phyloP scores from a whole-genome alignment of 2,888 invertebrate species.

The Hirtodrosophila cameraria region DNA sequence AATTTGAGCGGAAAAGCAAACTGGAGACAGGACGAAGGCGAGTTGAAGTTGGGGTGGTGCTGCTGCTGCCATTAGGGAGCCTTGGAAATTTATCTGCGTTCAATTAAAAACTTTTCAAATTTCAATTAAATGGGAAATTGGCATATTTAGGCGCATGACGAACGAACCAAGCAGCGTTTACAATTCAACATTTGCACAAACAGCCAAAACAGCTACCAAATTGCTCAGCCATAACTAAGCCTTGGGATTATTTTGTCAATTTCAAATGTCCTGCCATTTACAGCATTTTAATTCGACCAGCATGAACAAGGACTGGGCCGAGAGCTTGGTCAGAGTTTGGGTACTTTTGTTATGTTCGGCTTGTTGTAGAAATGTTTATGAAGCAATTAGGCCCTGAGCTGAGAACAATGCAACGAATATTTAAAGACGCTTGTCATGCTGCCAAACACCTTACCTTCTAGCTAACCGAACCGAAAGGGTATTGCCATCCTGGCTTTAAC shows the following conservation, averaged over 20 bases:
- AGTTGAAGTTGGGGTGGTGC: constrained; percentile 1
- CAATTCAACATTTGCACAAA: constrained; percentile 30
- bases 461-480: constrained; percentile 42
- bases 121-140: constrained; percentile 80
- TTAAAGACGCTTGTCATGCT: constrained; percentile 58
- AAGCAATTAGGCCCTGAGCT: constrained; percentile 79
- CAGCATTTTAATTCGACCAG: constrained; percentile 69
- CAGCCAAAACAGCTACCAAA: constrained; percentile 36
- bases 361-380: constrained; percentile 78
- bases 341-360: constrained; percentile 60
- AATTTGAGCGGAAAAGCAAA: constrained; percentile 22
- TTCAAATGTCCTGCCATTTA: constrained; percentile 80
- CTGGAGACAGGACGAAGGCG: neutral
- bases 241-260: constrained; percentile 79
- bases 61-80: constrained; percentile 40
- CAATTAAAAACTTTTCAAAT: constrained; percentile 82
- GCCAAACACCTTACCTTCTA: constrained; percentile 45
- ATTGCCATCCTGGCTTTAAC: constrained; percentile 49
- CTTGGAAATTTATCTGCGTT: constrained; percentile 71
- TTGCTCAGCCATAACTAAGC: constrained; percentile 71
- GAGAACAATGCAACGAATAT: constrained; percentile 73
- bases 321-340: neutral
- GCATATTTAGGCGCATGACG: constrained; percentile 76
- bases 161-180: constrained; percentile 41
- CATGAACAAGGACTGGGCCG: constrained; percentile 6